Evolutionary conservation across 1,140 invertebrate genomes (phyloP), one percentile per base, ranked within the genome.

Genomic region (Ditylenchus dipsaci): DNA sequence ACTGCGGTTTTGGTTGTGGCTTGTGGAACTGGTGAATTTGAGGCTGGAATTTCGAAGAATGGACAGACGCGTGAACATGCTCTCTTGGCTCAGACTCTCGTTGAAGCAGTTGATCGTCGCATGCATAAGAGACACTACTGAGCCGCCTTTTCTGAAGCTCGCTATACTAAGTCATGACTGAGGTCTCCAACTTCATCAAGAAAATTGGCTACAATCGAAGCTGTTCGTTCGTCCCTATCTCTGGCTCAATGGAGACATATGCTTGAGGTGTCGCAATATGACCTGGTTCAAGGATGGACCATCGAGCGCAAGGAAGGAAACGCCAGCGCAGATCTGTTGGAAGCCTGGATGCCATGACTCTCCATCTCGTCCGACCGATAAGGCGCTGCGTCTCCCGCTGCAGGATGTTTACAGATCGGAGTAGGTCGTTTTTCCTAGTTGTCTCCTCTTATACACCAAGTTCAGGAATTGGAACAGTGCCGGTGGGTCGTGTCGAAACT

Each of bases 401-500:
- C 92, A 95, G 87, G 95, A 98, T 85, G 95, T 97, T 3, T 98
- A 98, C 90, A 98, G 97, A 38, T 38, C 11, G 33, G 33, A 38
- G 33, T 3, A 5, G 11, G 33, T n/a, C 67, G 62, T 29, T 61
- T 60, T 53, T 17, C 38, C 61, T 68, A 29, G 27, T 15, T 23
- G 38, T 47, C 30, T n/a, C 5, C 23, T 87, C 97, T 94, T 83
- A 95, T 94, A 83, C 53, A 17, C 3, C 38, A 62, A 87, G 98
- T 98, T 86, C 96, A 93, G 95, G 95, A 84, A 97, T 98, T 85
- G 95, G 95, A 85, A 97, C 95, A 74, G 95, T 98, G 84, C 95
- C 95, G 63, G 95, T 98, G 0, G 95, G 95, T 69, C 88, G 95
- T 85, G 94, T 98, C 49, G 95, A 98, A 87, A 98, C 95, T 83